Evolutionary conservation across 2,888 invertebrate species (phyloP), one percentile per base, ranked within the genome.

Genomic region (Actias luna): DNA sequence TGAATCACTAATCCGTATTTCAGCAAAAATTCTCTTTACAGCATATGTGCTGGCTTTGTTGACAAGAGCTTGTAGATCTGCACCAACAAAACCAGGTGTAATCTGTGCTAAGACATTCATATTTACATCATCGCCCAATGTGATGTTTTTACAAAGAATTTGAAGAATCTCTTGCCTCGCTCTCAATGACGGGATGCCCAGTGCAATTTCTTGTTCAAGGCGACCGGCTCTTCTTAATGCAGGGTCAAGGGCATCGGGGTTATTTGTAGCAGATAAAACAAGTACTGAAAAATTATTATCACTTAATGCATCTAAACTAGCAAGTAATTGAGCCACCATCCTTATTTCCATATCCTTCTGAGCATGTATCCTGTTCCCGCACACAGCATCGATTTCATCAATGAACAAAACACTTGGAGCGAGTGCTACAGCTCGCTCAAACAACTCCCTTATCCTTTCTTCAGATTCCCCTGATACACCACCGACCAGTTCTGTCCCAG

Each of bases 401-500:
- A 99, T 96, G 79, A 99, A 98, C 46, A 99, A 87, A 16, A 99
- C 94, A 82, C 97, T 96, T 0, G 98, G 98, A 12, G 97, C 94
- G 64, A 94, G 86, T 60, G 94, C 89, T 8, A 94, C 83, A 1
- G 99, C 98, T 79, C 96, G 95, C 46, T 98, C 97, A 89, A 99
- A 99, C 16, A 99, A 87, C 72, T 98, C 96, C 67, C 99, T 93
- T 66, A 99, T 97, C 71, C 98, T 94, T 79, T 98, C 97, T 86
- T 99, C 99, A 0, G 98, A 98, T 85, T 99, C 98, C 0, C 99
- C 99, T 0, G 98, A 98, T 65, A 99, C 95, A 1, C 99, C 99
- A 14, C 97, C 97, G 2, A 99, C 96, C 65, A 99, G 87, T 87
- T 99, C 98, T 0, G 99, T 97, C 1, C 98, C 98, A 10, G 97